Evolutionary conservation across 2,888 invertebrate species (phyloP).

Genomic region (Colostygia pectinataria): DNA sequence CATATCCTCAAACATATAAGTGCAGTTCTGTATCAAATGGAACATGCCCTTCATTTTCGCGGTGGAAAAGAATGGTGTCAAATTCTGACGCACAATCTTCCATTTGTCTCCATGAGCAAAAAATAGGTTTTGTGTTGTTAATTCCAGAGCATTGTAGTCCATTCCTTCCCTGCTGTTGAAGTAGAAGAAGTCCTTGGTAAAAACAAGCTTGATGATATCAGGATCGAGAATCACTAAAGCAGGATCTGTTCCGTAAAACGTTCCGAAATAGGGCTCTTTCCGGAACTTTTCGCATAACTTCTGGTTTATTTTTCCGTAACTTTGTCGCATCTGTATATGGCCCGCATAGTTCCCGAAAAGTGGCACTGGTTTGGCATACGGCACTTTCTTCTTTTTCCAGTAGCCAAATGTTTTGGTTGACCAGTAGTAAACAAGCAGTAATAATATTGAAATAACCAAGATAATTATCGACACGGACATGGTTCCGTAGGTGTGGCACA

Average conservation of each 20-base stretch:
- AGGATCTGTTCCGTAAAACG: conserved; percentile 36
- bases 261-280: conserved; percentile 30
- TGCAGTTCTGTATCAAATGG: conserved; percentile 40
- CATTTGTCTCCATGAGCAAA: conserved; percentile 41
- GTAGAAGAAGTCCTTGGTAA: conserved; percentile 45
- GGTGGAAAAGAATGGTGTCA: conserved; percentile 43
- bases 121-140: conserved; percentile 41
- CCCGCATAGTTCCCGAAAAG: conserved; percentile 39
- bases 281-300: conserved; percentile 27
- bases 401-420: conserved; percentile 28
- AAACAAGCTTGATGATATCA: conserved; percentile 40
- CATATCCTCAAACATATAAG: conserved; percentile 34
- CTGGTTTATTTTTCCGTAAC: conserved; percentile 15
- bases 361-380: conserved; percentile 33
- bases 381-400: conserved; percentile 35
- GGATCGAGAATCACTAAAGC: conserved; percentile 40
- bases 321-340: conserved; percentile 28
- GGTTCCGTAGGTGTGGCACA: neutral
- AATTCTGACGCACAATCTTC: conserved; percentile 43
- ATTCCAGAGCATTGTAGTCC: conserved; percentile 36
- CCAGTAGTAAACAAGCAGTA: conserved; percentile 23
- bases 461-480: neutral
- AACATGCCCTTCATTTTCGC: conserved; percentile 49
- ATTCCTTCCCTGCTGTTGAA: conserved; percentile 41
- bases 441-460: neutral